A percentile compares a stretch with the other conserved stretches of the same genome.
Evolutionary conservation across 30 jellyfish, hydroid and myxozoan genomes (phyloP).

Genomic region (Nemopilema nomurai): DNA sequence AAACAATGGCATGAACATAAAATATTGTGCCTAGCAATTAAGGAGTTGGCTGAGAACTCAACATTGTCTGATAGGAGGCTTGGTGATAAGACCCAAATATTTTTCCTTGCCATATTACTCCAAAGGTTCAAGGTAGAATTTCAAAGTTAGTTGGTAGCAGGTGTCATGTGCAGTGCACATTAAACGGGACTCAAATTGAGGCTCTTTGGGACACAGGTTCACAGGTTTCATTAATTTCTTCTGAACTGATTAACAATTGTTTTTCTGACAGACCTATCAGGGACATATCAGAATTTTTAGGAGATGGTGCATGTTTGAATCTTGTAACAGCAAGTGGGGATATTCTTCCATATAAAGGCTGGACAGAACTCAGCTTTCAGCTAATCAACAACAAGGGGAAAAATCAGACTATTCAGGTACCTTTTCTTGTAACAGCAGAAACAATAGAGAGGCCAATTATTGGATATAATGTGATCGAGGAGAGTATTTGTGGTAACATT

Average conservation of each 20-base stretch:
- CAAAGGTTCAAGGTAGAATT: conserved; percentile 33
- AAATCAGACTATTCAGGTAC: conserved; percentile 25
- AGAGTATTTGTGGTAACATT: conserved; percentile 19
- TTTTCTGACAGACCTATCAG: too few species aligned
- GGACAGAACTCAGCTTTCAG: conserved; percentile 31
- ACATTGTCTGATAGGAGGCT: background rate
- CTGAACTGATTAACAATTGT: conserved; percentile 14
- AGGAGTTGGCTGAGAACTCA: conserved; percentile 25
- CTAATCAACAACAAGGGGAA: conserved; percentile 9
- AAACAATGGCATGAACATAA: conserved; percentile 62
- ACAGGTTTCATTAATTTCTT: conserved; percentile 59
- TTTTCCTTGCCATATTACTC: conserved; percentile 54
- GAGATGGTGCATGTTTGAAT: conserved; percentile 12
- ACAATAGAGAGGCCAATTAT: conserved; percentile 38
- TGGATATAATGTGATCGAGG: conserved; percentile 68
- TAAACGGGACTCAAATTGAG: conserved; percentile 26
- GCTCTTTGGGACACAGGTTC: conserved; percentile 71
- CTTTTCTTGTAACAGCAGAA: conserved; percentile 51
- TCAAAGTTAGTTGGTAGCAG: conserved; percentile 55
- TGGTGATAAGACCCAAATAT: background rate
- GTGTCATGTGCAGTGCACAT: conserved; percentile 52
- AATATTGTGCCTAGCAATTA: conserved; percentile 49
- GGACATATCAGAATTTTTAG: conserved; percentile 11
- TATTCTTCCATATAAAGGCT: conserved; percentile 46
- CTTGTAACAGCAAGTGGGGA: conserved; percentile 55